Base-by-base conservation (phyloP, 2,797 vertebrate genomes). In the Enteromius paludinosus region DNA sequence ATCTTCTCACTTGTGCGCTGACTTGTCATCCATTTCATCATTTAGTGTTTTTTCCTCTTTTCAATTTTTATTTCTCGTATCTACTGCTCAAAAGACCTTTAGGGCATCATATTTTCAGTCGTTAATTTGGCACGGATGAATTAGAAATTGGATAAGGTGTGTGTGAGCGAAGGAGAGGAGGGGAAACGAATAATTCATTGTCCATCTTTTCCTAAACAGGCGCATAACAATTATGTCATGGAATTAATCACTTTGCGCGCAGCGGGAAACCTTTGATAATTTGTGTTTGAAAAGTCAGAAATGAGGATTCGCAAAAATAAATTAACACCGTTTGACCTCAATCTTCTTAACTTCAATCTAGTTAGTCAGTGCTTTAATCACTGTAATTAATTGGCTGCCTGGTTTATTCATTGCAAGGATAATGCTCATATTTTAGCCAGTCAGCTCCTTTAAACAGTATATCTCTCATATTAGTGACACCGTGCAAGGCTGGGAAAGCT, bases 301-400 rank as follows among this genome's bases (percentile, higher is more conserved):
- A 91, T 81, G 49, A 78, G 88, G 84, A 91, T 87, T 92, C 86
- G 82, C 80, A 83, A 82, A 88, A 90, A 92, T 91, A 89, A 90
- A 93, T 93, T 88, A 93, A 91, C 90, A 89, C 88, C 81, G 83
- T 92, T 92, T 93, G 92, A 93, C 92, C 90, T 90, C 89, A 93
- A 90, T 93, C 90, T 92, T 89, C 90, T 90, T 89, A 91, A 92
- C 90, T 89, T 91, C 87, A 88, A 88, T 90, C 87, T 87, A 90
- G 87, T 91, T 91, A 88, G 86, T 86, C 87, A 85, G 84, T 68
- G 85, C 88, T 93, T 91, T 92, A 93, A 93, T 93, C 89, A 91
- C 90, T 88, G 87, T 86, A 90, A 90, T 92, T 93, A 93, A 93
- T 92, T 93, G 89, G 89, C 90, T 93, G 91, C 86, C 87, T 91